Evolutionary conservation across 2,113 vertebrate genomes (phyloP), one percentile per base, ranked within the genome.

Genomic region (Chaenocephalus aceratus): DNA sequence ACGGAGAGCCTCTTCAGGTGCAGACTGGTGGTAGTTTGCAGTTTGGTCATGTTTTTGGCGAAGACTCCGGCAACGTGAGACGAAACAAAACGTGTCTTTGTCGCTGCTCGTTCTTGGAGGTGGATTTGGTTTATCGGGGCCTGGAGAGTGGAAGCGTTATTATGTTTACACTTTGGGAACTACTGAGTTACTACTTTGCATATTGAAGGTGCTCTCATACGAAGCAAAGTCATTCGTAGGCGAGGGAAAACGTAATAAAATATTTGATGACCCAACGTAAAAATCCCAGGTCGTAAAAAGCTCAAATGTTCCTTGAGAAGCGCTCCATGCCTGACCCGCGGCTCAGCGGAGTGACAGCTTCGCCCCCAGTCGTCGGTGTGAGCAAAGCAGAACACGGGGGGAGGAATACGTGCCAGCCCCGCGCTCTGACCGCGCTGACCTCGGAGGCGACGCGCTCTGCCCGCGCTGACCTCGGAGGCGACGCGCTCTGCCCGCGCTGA

Each of bases 391-490:
- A 1, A 5, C 45, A 16, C 66, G 61, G 69, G 71, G 15, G 60
- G 26, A 23, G 44, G 54, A 79, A 69, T 52, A 67, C 77, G 88
- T 71, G 57, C 68, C 49, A 72, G 79, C 77, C 79, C 66, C n/a
- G 44, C 66, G 65, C 21, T 21, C 21, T 21, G 21, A 21, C 21
- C 53, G 3, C 2, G 6, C 21, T 3, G 3, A 21, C 69, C 74
- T 77, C 64, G 10, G 2, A 77, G 72, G 54, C 5, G 41, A 21
- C 21, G 21, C 21, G 21, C 21, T 21, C 21, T 21, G 21, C 21
- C 21, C 21, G 21, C 21, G 21, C 21, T 21, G 21, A 21, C 21
- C 21, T 21, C 21, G 21, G 21, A 21, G 21, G 21, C 21, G 21
- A 21, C 21, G 21, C 21, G 21, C 21, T 21, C 21, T 21, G 21